Conservation (phyloP, 2,113 vertebrate species). For the Larimichthys polyactis region DNA sequence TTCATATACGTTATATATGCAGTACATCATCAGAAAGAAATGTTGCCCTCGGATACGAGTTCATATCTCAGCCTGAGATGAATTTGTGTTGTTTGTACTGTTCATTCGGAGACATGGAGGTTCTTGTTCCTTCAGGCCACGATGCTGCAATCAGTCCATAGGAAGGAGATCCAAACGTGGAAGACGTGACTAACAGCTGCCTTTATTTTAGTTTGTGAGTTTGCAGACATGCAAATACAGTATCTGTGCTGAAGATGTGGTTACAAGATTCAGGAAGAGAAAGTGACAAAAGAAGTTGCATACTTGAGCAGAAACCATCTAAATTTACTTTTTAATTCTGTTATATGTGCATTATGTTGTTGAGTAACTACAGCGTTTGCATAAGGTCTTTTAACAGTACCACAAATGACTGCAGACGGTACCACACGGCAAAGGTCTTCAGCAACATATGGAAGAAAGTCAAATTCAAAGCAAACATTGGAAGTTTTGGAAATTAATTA, state of each 20-base stretch:
- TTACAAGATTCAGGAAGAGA: constrained; percentile 11
- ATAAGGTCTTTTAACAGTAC: no score
- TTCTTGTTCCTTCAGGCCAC: no score
- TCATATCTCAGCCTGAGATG: neutral
- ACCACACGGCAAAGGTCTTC: no score
- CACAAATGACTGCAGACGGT: no score
- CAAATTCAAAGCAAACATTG: no score
- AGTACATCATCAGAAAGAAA: neutral
- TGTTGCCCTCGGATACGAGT: neutral
- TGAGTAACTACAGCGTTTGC: no score
- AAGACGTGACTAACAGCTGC: neutral
- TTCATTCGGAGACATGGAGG: neutral
- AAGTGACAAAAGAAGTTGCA: neutral
- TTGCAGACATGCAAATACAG: neutral
- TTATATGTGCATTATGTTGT: no score
- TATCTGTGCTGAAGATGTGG: neutral
- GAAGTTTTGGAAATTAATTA: no score
- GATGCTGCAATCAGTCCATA: neutral
- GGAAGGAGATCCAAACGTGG: neutral
- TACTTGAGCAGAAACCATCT: no score
- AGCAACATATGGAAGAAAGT: no score
- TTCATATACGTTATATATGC: no score
- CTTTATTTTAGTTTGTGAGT: neutral
- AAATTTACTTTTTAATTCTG: no score
- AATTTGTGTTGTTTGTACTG: neutral